Percentiles rank a stretch among this genome's conserved stretches.
phyloP scores from a whole-genome alignment of 2,113 vertebrate species.

The Clarias batrachus region DNA sequence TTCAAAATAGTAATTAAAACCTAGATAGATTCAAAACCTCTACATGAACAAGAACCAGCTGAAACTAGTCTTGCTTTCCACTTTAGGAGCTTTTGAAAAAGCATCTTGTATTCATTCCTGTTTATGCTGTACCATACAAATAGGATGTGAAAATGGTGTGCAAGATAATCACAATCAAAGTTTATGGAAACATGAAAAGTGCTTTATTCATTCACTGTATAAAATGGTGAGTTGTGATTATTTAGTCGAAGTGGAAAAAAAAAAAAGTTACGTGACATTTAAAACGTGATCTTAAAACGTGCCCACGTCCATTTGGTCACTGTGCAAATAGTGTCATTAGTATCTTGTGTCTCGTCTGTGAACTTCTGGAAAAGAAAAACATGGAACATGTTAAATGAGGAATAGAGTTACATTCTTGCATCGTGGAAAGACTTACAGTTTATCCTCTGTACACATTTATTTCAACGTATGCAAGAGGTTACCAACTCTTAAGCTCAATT shows the following conservation, averaged over 20 bases:
- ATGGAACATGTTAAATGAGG: neutral
- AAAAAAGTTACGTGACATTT: slow-evolving; percentile 19
- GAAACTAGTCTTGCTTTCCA: too few relatives aligned
- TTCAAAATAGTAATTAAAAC: too few relatives aligned
- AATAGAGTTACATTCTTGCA: neutral
- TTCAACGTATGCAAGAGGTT: neutral
- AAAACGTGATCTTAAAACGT: slow-evolving; percentile 47
- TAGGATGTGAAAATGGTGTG: neutral
- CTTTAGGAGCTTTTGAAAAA: neutral
- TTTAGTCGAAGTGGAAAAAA: neutral
- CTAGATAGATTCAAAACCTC: too few relatives aligned
- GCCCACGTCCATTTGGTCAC: slow-evolving; percentile 43
- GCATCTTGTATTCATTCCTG: neutral
- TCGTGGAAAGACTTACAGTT: too few relatives aligned
- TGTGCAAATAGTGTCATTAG: slow-evolving; percentile 67
- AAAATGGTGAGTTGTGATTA: slow-evolving; percentile 38
- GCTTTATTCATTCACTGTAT: slow-evolving; percentile 60
- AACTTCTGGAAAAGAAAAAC: slow-evolving; percentile 55
- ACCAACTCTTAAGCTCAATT: neutral
- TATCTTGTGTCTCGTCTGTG: slow-evolving; percentile 68
- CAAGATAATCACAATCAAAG: slow-evolving; percentile 9
- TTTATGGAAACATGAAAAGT: neutral
- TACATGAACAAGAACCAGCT: too few relatives aligned
- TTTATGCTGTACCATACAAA: neutral
- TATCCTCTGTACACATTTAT: too few relatives aligned